Percentiles rank a stretch among this genome's conserved stretches.
Evolutionary conservation across 2,888 invertebrate genomes (phyloP).

Genomic region (Aleiodes leptofemur): DNA sequence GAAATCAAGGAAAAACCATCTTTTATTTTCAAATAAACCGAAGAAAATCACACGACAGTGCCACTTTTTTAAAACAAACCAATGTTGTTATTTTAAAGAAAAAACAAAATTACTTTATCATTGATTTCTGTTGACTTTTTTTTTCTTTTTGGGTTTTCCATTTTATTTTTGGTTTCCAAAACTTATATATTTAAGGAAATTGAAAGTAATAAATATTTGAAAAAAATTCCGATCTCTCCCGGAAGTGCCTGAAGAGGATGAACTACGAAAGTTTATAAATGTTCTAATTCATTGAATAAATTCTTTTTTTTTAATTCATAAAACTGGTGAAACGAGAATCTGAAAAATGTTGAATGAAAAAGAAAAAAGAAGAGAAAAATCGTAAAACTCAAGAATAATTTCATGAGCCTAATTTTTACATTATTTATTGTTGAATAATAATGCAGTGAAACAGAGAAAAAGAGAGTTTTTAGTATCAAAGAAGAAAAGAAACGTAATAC

Average conservation of each 20-base stretch:
- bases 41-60: conserved; percentile 12
- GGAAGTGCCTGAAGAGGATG: conserved; percentile 32
- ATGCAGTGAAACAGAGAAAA: too few species aligned
- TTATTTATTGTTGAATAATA: conserved; percentile 1
- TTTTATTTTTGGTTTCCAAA: neutral
- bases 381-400: neutral
- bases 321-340: too few species aligned
- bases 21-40: too few species aligned
- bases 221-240: conserved; percentile 13
- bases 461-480: too few species aligned
- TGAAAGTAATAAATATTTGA: neutral
- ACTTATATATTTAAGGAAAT: neutral
- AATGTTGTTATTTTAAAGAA: conserved; percentile 15
- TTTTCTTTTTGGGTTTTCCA: neutral
- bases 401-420: neutral
- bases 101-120: neutral
- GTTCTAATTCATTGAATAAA: neutral
- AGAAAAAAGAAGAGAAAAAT: neutral
- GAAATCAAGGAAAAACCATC: too few species aligned
- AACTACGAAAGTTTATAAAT: neutral
- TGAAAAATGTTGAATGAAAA: too few species aligned
- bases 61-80: conserved; percentile 19
- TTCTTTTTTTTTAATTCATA: too few species aligned
- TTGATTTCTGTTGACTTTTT: neutral
- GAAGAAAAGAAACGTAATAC: too few species aligned